Base-by-base conservation (phyloP, 30 jellyfish, hydroid and myxozoan species). In the Pseudorhiza aurosa region DNA sequence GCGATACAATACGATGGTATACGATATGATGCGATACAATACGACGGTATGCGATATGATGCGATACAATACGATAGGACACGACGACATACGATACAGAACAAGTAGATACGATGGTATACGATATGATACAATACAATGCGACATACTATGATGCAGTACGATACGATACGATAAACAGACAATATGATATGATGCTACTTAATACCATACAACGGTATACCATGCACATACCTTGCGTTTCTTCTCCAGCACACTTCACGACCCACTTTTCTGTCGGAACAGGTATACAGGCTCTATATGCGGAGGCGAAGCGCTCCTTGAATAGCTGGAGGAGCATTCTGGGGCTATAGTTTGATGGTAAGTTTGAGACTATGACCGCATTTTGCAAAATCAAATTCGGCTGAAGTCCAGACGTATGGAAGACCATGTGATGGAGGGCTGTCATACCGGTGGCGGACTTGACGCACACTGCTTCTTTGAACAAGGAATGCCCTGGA, bases 201-300 rank as follows among this genome's bases (percentile, higher is more conserved):
- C n/a, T n/a, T n/a, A n/a, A n/a, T n/a, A n/a, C n/a, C n/a, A n/a
- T n/a, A n/a, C n/a, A n/a, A n/a, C n/a, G n/a, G n/a, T n/a, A n/a
- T n/a, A n/a, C n/a, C n/a, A n/a, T n/a, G n/a, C n/a, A 62, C 87
- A 39, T 49, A 89, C 97, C 88, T 28, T 60, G 45, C 7, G 55
- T n/a, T 70, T 75, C 81, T 27, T 85, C 96, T 15, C 88, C 45
- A 4, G 81, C 98, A 12, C 88, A 68, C 29, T 30, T 55, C 18
- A 75, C 72, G 26, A 58, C 56, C 98, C 96, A 92, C 47, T 53
- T 57, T 21, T 96, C 91, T 33, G 81, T 21, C 1, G 96, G 95
- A 18, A 85, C 75, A 17, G 98, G 98, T 28, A 92, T 92, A 18
- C 88, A 57, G 0, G 98, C 98, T 9, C 98, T 77, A 73, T 92